These are phyloP conservation scores for Caenorhabditis tropicalis DNA, from an alignment of 1,140 invertebrate species.

Conservation along the genomic window DNA sequence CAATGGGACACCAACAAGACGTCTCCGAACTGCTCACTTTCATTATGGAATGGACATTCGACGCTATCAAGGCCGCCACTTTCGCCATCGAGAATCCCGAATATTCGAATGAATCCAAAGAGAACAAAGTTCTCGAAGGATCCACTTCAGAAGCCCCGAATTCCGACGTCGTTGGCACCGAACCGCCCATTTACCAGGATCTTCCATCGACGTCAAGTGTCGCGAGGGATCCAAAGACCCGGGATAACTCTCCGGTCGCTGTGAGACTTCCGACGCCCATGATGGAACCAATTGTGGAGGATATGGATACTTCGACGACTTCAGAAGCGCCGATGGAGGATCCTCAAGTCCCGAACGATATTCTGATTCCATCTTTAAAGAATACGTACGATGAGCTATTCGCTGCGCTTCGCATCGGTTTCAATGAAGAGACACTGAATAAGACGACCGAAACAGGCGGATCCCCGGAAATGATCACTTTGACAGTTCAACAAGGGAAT, in stretches of 20 bases:
- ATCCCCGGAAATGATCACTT: no score
- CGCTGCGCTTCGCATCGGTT: neutral
- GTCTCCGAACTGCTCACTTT: neutral
- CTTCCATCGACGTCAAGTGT: neutral
- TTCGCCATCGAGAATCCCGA: neutral
- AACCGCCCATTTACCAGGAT: neutral
- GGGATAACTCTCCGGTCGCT: neutral
- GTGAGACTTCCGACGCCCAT: neutral
- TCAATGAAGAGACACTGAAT: no score
- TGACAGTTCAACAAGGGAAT: no score
- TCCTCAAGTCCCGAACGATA: neutral
- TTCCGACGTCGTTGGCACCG: neutral
- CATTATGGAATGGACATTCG: neutral
- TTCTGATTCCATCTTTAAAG: neutral
- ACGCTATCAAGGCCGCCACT: neutral
- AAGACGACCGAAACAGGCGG: no score
- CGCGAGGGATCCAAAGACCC: neutral
- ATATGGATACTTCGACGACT: conserved; percentile 4
- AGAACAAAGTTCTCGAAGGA: neutral
- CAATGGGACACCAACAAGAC: neutral
- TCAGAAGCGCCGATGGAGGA: no score
- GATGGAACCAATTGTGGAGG: neutral
- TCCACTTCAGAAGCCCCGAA: neutral
- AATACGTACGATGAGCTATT: neutral
- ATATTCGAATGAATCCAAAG: neutral